Conservation (phyloP, 35 echinoderm and acorn worm genomes). For the Hemicentrotus pulcherrimus region DNA sequence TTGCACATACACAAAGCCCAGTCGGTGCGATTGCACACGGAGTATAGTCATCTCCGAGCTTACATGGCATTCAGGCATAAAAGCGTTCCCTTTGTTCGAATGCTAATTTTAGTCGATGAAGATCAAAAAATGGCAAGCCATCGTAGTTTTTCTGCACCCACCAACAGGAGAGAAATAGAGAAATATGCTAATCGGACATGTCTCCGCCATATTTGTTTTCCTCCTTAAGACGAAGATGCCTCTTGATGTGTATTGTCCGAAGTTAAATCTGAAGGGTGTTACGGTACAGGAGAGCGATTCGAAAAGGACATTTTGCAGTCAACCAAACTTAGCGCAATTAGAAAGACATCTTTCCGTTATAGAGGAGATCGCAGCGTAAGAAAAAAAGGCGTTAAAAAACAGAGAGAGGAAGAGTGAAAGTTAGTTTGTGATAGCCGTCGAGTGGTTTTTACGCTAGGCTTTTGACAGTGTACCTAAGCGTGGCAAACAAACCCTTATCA, state of each 20-base stretch:
- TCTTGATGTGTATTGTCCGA: constrained; percentile 29
- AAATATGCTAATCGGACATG: constrained; percentile 29
- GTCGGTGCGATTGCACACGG: background rate
- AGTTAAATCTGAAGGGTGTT: constrained; percentile 2
- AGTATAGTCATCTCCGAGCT: background rate
- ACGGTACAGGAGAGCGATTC: background rate
- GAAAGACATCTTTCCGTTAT: background rate
- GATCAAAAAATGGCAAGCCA: background rate
- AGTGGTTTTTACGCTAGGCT: constrained; percentile 42
- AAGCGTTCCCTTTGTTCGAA: constrained; percentile 37
- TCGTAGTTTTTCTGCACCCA: background rate
- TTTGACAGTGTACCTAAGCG: constrained; percentile 47
- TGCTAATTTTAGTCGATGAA: constrained; percentile 44
- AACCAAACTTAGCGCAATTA: constrained; percentile 15
- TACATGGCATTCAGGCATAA: background rate
- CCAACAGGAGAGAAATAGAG: background rate
- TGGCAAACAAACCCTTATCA: constrained; percentile 41
- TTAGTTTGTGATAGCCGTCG: constrained; percentile 40
- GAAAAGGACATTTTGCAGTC: background rate
- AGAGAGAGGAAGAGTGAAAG: background rate
- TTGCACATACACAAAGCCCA: constrained; percentile 16
- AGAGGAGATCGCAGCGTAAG: background rate
- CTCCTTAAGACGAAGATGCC: constrained; percentile 19
- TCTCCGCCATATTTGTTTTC: constrained; percentile 38
- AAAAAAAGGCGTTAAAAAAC: background rate